Percentiles rank a stretch among this genome's conserved stretches.
Evolutionary conservation across 2,113 vertebrate species (phyloP).

Genomic region (Oceanites oceanicus): DNA sequence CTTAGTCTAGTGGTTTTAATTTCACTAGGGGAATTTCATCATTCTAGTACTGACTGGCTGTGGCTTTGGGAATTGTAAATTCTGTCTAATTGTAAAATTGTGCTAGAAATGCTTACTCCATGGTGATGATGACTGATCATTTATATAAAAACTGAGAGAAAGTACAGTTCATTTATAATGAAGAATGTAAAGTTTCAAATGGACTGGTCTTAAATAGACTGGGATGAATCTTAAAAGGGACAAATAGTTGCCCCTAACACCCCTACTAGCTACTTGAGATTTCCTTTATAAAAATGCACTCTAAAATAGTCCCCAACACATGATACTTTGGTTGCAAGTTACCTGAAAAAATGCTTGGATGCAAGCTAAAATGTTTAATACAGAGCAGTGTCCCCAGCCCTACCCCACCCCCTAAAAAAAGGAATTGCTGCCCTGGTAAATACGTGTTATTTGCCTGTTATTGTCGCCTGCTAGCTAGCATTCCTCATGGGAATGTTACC

Average conservation of each 20-base stretch:
- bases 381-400: neutral
- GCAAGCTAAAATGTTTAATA: neutral
- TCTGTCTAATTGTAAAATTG: neutral
- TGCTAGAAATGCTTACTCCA: neutral
- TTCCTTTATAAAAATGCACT: neutral
- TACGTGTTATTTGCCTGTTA: neutral
- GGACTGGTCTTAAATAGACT: neutral
- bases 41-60: neutral
- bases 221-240: neutral
- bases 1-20: neutral
- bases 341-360: neutral
- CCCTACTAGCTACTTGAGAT: neutral
- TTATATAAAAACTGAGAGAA: neutral
- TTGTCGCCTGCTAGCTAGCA: neutral
- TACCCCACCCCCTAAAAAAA: neutral
- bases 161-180: neutral
- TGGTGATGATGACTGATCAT: neutral
- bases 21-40: neutral
- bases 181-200: neutral
- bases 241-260: neutral
- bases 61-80: neutral
- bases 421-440: neutral
- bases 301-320: neutral
- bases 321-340: neutral
- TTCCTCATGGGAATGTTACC: neutral